Evolutionary conservation across 2,888 invertebrate genomes (phyloP), one percentile per base, ranked within the genome.

Genomic region (Itoplectis maculator): DNA sequence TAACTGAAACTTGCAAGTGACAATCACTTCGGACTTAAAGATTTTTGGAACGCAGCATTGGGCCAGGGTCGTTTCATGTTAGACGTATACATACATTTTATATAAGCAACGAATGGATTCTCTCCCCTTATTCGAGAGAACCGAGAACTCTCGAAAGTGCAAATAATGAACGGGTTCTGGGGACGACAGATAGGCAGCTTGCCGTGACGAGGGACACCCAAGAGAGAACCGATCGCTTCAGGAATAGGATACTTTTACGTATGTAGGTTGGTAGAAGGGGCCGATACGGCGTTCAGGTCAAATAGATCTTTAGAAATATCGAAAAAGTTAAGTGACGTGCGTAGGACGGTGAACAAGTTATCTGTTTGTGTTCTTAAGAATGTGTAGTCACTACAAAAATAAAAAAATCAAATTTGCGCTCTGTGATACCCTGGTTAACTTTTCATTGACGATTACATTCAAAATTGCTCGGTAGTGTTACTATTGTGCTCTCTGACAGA

Each of bases 121-220:
- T 79, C 75, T 51, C 49, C 70, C 78, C 84, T 84, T 70, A 85
- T 83, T 82, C 76, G 76, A 77, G 78, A 75, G 75, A 83, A 82
- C 72, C 79, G 78, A 82, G 73, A 83, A 84, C 65, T 82, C 86
- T 84, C 82, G 86, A 80, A 87, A 85, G 87, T 87, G 87, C 87
- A 88, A 88, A 88, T 88, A 88, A 88, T 87, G 87, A 88, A 88
- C 85, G 82, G 82, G 84, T 85, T 87, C 88, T 88, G 88, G 84
- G 56, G 78, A 83, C 83, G 88, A 88, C 88, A 88, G 88, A 84
- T 86, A 88, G 88, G 77, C 86, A 84, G 88, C 87, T 85, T 86
- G 86, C 87, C 81, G 86, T 86, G 87, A 87, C 87, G 87, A 81
- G 86, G 86, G 85, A 85, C 79, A 86, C 84, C 85, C 81, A 80